Evolutionary conservation across 2,888 invertebrate species (phyloP).

Genomic region (Drosophila prolongata): DNA sequence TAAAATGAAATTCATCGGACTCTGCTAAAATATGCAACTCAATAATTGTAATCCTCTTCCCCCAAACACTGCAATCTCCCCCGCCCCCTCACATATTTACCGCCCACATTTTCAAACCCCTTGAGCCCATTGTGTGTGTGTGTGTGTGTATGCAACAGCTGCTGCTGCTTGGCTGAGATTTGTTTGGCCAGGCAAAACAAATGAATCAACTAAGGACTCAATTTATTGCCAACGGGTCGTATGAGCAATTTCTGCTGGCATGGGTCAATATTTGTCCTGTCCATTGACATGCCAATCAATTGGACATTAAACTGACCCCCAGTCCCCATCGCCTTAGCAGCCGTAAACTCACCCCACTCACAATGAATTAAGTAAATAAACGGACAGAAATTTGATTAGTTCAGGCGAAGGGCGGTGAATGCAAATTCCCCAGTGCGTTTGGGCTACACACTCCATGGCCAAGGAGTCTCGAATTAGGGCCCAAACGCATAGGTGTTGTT

Average conservation of each 20-base stretch:
- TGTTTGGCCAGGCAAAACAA: constrained; percentile 39
- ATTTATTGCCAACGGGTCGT: constrained; percentile 37
- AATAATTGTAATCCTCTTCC: constrained; percentile 25
- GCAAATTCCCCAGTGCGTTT: constrained; percentile 24
- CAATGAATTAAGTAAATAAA: constrained; percentile 64
- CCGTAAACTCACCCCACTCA: background rate
- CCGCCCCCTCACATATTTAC: background rate
- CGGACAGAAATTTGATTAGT: constrained; percentile 68
- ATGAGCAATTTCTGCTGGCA: constrained; percentile 30
- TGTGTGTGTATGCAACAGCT: constrained; percentile 18
- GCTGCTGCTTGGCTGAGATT: constrained; percentile 13
- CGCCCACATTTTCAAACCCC: background rate
- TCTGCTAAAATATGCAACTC: constrained; percentile 29
- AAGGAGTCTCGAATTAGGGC: background rate
- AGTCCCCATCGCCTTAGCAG: background rate
- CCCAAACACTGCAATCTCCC: background rate
- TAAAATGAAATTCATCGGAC: constrained; percentile 11
- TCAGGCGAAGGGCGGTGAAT: constrained; percentile 36
- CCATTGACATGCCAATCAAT: constrained; percentile 60
- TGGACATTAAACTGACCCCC: constrained; percentile 54
- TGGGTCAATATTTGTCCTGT: constrained; percentile 41
- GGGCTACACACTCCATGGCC: background rate
- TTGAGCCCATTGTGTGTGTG: background rate
- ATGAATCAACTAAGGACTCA: constrained; percentile 40
- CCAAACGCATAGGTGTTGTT: constrained; percentile 5